These are phyloP conservation scores for Stylophora pistillata DNA, from an alignment of 64 coral and sea anemone species.

Conservation along the genomic window DNA sequence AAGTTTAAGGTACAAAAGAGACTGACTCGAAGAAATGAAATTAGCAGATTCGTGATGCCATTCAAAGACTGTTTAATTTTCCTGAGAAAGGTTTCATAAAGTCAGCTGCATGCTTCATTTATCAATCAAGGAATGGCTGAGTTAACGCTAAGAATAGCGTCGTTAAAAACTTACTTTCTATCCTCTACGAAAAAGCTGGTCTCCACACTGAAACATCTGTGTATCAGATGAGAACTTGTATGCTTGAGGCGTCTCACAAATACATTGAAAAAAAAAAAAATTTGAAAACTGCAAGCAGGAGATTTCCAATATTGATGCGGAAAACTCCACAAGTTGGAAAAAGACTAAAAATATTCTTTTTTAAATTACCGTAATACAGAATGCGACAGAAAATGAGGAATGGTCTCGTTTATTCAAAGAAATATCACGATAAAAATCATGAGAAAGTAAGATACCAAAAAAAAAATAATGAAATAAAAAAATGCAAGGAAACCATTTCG, in stretches of 20 bases:
- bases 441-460: neutral
- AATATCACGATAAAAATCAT: neutral
- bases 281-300: neutral
- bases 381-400: too few relatives aligned
- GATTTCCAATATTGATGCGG: neutral
- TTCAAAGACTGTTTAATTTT: slow-evolving; percentile 24
- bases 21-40: slow-evolving; percentile 9
- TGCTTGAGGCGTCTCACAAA: slow-evolving; percentile 29
- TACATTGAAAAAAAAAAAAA: neutral
- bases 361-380: too few relatives aligned
- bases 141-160: neutral
- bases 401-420: too few relatives aligned
- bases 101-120: slow-evolving; percentile 42
- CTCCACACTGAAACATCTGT: slow-evolving; percentile 29
- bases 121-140: neutral
- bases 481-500: neutral
- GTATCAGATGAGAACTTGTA: slow-evolving; percentile 24
- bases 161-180: neutral
- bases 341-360: too few relatives aligned
- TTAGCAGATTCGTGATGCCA: slow-evolving; percentile 5
- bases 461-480: neutral
- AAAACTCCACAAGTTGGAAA: neutral
- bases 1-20: neutral
- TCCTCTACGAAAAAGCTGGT: neutral
- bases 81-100: slow-evolving; percentile 14